phyloP scores from a whole-genome alignment of 2,888 invertebrate species.

The Chironomus riparius region DNA sequence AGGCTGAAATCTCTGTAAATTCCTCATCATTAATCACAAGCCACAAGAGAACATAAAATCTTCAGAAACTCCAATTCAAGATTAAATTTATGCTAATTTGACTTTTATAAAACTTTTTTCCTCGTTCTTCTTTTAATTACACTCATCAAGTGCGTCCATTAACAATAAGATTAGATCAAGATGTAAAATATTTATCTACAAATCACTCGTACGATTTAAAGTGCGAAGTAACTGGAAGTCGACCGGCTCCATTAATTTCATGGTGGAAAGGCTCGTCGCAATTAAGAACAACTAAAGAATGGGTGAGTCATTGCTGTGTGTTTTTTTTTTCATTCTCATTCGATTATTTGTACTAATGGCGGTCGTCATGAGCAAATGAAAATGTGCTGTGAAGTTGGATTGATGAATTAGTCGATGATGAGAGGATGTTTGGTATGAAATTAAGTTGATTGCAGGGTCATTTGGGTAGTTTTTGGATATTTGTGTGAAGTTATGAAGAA shows the following conservation, averaged over 20 bases:
- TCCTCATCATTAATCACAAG: too few relatives aligned
- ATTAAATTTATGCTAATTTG: not conserved
- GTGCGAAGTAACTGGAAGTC: slow-evolving; percentile 64
- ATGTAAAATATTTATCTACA: slow-evolving; percentile 62
- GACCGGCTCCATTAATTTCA: slow-evolving; percentile 65
- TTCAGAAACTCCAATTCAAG: not conserved
- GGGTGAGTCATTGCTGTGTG: slow-evolving; percentile 45
- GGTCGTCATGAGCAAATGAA: too few relatives aligned
- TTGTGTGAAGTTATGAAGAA: too few relatives aligned
- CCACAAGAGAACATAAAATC: not conserved
- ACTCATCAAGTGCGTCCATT: slow-evolving; percentile 55
- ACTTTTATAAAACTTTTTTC: not conserved
- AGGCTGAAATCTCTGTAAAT: too few relatives aligned
- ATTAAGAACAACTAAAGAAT: slow-evolving; percentile 56
- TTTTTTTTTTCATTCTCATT: too few relatives aligned
- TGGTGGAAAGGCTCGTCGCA: slow-evolving; percentile 68
- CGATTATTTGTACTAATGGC: too few relatives aligned
- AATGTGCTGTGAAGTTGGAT: too few relatives aligned
- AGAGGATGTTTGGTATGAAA: too few relatives aligned
- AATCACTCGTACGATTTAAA: slow-evolving; percentile 60
- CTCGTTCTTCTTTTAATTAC: slow-evolving; percentile 34
- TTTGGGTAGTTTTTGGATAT: too few relatives aligned
- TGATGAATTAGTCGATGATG: too few relatives aligned
- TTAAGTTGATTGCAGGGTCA: too few relatives aligned
- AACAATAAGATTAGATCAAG: slow-evolving; percentile 57